A percentile compares a stretch with the other conserved stretches of the same genome.
These are phyloP conservation scores for Prionace glauca DNA, from an alignment of 2,797 vertebrate species.

Conservation along the genomic window DNA sequence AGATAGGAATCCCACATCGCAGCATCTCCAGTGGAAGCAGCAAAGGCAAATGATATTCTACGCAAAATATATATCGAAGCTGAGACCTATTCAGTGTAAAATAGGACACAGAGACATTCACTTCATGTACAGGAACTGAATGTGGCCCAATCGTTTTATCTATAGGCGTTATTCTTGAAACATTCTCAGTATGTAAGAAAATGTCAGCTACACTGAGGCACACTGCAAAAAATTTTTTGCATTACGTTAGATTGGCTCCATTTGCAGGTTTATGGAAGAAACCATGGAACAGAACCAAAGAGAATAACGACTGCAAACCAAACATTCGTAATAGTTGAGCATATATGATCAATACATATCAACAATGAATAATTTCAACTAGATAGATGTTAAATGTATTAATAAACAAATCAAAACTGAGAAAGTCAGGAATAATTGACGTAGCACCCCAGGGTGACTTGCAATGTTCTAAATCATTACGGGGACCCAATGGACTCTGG, in stretches of 20 bases:
- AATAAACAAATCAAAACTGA: background rate
- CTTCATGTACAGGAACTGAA: background rate
- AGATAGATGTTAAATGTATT: background rate
- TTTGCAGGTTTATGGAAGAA: background rate
- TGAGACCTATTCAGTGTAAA: background rate
- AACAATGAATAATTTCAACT: background rate
- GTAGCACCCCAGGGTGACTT: background rate
- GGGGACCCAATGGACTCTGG: background rate
- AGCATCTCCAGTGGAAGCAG: background rate
- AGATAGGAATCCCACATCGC: background rate
- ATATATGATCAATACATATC: background rate
- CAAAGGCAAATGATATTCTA: background rate
- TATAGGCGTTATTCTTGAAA: background rate
- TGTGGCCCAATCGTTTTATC: background rate
- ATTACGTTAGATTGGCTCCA: background rate
- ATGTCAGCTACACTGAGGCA: background rate
- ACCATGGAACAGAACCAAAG: background rate
- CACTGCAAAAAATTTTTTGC: background rate
- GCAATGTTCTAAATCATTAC: background rate
- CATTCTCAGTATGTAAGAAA: background rate
- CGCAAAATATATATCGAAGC: background rate
- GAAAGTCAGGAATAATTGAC: background rate
- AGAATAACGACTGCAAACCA: background rate
- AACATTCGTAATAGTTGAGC: background rate
- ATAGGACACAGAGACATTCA: background rate